phyloP scores from a whole-genome alignment of 2,113 vertebrate genomes.

The Romanogobio albipinnatus region DNA sequence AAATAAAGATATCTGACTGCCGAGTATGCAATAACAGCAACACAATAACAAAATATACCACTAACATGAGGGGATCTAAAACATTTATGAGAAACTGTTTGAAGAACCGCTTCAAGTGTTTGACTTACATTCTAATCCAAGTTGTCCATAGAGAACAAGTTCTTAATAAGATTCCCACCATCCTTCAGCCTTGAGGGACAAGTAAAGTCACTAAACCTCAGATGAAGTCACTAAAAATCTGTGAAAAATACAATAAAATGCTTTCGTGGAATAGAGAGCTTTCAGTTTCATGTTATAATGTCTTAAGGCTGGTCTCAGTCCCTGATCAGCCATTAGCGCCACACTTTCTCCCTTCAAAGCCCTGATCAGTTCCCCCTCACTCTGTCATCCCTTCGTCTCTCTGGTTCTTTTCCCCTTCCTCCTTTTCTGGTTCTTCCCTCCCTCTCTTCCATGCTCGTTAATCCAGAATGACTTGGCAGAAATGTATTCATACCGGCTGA shows the following conservation, averaged over 20 bases:
- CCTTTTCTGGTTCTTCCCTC: constrained; percentile 3
- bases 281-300: constrained; percentile 1
- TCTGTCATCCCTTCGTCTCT: not conserved
- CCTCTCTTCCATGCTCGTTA: constrained; percentile 30
- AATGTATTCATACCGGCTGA: constrained; percentile 64
- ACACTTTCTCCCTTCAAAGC: constrained; percentile 41
- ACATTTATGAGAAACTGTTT: not conserved
- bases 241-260: not conserved
- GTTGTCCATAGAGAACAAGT: not conserved
- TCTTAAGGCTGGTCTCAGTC: constrained; percentile 8
- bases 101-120: not conserved
- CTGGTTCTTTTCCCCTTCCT: constrained; percentile 19
- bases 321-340: constrained; percentile 12
- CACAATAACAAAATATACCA: not conserved
- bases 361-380: constrained; percentile 15
- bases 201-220: not conserved
- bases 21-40: not conserved
- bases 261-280: not conserved
- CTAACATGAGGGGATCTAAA: not conserved
- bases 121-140: not conserved
- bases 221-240: not conserved
- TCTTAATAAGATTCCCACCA: not conserved
- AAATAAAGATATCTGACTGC: not conserved
- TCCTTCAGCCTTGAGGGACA: not conserved
- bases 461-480: constrained; percentile 61